Base-by-base conservation (phyloP, 2,888 invertebrate species). In the Tenodera sinensis region DNA sequence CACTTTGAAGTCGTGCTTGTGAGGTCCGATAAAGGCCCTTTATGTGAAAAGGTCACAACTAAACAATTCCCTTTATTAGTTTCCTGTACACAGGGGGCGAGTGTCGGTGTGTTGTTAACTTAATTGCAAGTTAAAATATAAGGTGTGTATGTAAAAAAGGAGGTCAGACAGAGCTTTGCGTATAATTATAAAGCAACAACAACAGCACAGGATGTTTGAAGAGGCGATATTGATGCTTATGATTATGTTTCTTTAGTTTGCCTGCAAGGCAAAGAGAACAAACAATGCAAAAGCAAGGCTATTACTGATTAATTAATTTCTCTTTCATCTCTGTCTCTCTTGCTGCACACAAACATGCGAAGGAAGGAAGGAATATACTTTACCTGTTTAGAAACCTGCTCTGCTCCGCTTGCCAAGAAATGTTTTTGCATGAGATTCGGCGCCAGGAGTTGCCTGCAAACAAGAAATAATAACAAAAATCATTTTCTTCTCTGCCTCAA, bases 371-470 rank as follows among this genome's bases (percentile, higher is more conserved):
- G 27, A 47, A 12, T 15, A 28, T 71, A 93, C 95, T 95, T 0
- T 93, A 97, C 97, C 95, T 97, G 96, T 94, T 97, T 96, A 89
- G 97, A 95, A 92, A 96, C 95, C 93, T 97, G 97, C 92, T 97
- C 97, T 91, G 97, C 97, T 92, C 97, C 97, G 93, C 96, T 97
- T 90, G 96, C 95, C 92, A 98, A 95, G 94, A 96, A 98, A 93
- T 98, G 98, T 93, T 97, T 98, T 94, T 98, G 98, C 93, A 97
- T 96, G 93, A 98, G 95, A 94, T 98, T 98, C 90, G 98, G 98
- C 93, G 98, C 98, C 94, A 98, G 96, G 93, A 98, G 96, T 97
- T 98, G 97, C 93, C 98, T 98, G 96, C 86, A 95, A 95, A 93
- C 93, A 94, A 93, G 83, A 25, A 89, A 42, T 88, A 28, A 34